phyloP scores from a whole-genome alignment of 2,113 vertebrate species.

The Hiodon tergisus region DNA sequence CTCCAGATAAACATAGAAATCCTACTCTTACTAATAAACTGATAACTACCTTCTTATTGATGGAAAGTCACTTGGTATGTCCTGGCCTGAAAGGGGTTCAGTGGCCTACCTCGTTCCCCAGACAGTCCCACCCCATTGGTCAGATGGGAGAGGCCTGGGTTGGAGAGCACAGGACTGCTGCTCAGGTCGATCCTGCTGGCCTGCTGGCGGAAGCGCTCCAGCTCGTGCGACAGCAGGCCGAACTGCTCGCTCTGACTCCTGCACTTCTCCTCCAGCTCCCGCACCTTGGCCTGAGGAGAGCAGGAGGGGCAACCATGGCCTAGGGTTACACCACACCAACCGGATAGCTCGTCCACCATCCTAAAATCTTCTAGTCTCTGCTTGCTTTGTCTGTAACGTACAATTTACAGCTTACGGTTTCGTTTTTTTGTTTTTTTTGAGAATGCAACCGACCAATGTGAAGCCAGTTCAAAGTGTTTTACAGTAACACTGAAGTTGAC shows the following conservation, averaged over 20 bases:
- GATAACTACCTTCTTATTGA: too few relatives aligned
- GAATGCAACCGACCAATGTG: too few relatives aligned
- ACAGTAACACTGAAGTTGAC: too few relatives aligned
- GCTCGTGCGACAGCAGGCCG: slow-evolving; percentile 80
- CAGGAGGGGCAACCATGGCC: background rate
- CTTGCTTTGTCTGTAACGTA: too few relatives aligned
- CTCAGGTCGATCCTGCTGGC: slow-evolving; percentile 71
- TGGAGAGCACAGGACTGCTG: slow-evolving; percentile 55
- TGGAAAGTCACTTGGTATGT: too few relatives aligned
- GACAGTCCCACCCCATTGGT: slow-evolving; percentile 63
- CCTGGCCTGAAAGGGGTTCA: background rate
- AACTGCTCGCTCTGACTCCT: slow-evolving; percentile 91
- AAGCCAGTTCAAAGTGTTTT: too few relatives aligned
- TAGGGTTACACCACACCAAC: background rate
- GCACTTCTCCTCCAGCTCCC: slow-evolving; percentile 89
- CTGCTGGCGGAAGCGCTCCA: slow-evolving; percentile 85
- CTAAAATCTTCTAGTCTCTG: too few relatives aligned
- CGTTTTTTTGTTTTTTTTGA: too few relatives aligned
- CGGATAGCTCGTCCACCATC: too few relatives aligned
- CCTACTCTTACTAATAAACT: too few relatives aligned
- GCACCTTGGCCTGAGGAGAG: slow-evolving; percentile 76
- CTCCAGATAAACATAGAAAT: too few relatives aligned
- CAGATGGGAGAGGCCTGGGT: slow-evolving; percentile 54
- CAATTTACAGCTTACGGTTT: too few relatives aligned
- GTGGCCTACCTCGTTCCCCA: slow-evolving; percentile 55